A percentile compares a stretch with the other conserved stretches of the same genome.
phyloP scores from a whole-genome alignment of 2,888 invertebrate genomes.

The Chrysolina haemoptera region DNA sequence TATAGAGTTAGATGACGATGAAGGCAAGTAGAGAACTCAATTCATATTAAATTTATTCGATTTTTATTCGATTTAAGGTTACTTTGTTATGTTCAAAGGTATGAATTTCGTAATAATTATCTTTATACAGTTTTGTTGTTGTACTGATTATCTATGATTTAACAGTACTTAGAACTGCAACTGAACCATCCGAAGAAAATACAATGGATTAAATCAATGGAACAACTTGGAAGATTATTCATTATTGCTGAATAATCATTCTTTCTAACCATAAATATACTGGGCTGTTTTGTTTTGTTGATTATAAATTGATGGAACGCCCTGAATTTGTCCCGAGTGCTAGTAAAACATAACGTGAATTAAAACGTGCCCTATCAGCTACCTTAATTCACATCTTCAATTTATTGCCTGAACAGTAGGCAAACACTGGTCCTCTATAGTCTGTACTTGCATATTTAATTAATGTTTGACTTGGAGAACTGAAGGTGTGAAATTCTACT shows the following conservation, averaged over 20 bases:
- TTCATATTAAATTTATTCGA: too few species aligned
- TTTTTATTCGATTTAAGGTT: too few species aligned
- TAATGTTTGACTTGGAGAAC: constrained; percentile 51
- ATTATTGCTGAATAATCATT: background rate
- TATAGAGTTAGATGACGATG: too few species aligned
- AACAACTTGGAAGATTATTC: too few species aligned
- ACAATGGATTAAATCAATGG: too few species aligned
- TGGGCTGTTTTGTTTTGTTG: constrained; percentile 30
- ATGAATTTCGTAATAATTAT: too few species aligned
- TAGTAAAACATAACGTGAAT: constrained; percentile 48
- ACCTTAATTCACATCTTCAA: constrained; percentile 49
- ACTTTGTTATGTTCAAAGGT: too few species aligned
- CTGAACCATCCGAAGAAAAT: too few species aligned
- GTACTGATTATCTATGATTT: too few species aligned
- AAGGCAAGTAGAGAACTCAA: too few species aligned
- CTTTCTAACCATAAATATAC: background rate
- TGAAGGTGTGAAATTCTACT: constrained; percentile 54
- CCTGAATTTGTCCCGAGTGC: constrained; percentile 40
- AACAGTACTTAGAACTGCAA: too few species aligned
- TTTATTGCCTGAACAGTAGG: constrained; percentile 54
- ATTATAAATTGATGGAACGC: constrained; percentile 45
- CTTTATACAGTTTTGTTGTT: too few species aligned
- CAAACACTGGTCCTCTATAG: constrained; percentile 52
- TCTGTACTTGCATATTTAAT: constrained; percentile 54
- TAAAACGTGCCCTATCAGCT: constrained; percentile 55